Evolutionary conservation across 2,113 vertebrate species (phyloP).

Genomic region (Actenoides lindsayi): DNA sequence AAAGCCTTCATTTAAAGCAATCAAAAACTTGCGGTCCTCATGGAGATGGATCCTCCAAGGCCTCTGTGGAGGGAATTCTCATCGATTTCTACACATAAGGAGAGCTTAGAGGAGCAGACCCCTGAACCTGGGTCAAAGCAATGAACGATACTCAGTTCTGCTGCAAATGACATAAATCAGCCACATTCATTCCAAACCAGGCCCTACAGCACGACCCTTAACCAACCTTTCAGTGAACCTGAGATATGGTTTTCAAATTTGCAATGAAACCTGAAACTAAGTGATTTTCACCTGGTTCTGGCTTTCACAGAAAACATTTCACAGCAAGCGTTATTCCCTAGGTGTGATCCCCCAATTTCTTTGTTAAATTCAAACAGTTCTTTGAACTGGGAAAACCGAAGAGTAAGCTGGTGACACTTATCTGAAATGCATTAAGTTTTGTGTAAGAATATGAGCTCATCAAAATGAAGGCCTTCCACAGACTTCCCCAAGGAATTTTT

Average conservation of each 20-base stretch:
- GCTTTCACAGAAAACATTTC: constrained; percentile 58
- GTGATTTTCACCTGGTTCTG: constrained; percentile 69
- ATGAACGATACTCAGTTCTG: constrained; percentile 54
- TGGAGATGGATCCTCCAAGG: constrained; percentile 19
- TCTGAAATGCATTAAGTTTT: not conserved
- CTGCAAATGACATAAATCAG: constrained; percentile 52
- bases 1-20: constrained; percentile 7
- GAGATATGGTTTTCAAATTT: constrained; percentile 70
- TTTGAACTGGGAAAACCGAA: not conserved
- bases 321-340: constrained; percentile 59
- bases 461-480: not conserved
- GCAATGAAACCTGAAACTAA: constrained; percentile 72
- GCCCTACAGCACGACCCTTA: constrained; percentile 62
- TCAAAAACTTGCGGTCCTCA: not conserved
- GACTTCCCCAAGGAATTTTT: not conserved
- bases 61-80: constrained; percentile 34
- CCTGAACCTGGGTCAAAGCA: constrained; percentile 54
- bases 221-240: constrained; percentile 69
- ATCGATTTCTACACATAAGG: constrained; percentile 43
- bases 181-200: constrained; percentile 60
- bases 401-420: not conserved
- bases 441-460: not conserved
- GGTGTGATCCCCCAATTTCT: constrained; percentile 48
- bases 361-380: constrained; percentile 10
- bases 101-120: constrained; percentile 45